phyloP scores from a whole-genome alignment of 2,113 vertebrate species.

The Trogon surrucura region DNA sequence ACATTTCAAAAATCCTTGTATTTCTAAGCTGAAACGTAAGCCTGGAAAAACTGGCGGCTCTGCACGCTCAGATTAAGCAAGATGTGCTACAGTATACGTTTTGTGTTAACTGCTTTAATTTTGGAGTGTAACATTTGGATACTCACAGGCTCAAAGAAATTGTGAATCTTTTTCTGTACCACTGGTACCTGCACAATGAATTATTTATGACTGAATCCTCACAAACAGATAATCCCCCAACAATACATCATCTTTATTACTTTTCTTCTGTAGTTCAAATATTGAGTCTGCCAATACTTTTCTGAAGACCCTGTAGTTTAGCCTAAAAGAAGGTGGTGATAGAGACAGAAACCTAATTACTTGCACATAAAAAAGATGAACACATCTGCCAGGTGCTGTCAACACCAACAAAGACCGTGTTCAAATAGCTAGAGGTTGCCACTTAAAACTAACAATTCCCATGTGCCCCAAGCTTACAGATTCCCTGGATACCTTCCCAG shows the following conservation, averaged over 20 bases:
- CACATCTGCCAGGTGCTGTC: background rate
- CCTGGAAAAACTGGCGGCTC: background rate
- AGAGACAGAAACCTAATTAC: background rate
- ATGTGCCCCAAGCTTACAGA: background rate
- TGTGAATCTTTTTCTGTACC: background rate
- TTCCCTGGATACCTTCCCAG: background rate
- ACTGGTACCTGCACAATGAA: background rate
- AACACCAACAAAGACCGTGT: background rate
- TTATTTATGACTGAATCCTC: background rate
- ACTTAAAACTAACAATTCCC: background rate
- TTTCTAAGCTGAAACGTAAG: background rate
- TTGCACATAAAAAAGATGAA: background rate
- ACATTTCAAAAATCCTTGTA: background rate
- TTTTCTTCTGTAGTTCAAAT: background rate
- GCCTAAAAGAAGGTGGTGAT: background rate
- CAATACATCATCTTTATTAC: background rate
- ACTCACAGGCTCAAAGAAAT: constrained; percentile 2
- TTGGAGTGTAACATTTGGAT: background rate
- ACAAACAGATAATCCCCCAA: background rate
- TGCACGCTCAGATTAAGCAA: background rate
- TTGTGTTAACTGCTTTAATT: background rate
- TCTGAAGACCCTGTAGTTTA: background rate
- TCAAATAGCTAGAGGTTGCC: background rate
- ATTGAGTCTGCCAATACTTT: background rate
- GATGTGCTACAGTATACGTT: background rate